phyloP scores from a whole-genome alignment of 2,888 invertebrate species.

The Biston betularia region DNA sequence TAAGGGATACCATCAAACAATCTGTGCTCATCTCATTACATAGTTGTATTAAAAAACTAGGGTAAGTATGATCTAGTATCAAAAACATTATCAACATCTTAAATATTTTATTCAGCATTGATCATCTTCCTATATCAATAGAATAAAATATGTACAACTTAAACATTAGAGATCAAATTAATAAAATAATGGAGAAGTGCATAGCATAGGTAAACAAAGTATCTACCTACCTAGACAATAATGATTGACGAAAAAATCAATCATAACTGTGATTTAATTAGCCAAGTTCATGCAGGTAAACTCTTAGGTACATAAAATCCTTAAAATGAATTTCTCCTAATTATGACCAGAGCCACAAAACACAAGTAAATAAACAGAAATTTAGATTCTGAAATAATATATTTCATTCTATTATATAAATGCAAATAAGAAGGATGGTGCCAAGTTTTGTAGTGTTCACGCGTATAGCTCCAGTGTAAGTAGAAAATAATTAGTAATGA shows the following conservation, averaged over 20 bases:
- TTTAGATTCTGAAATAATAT: conserved; percentile 17
- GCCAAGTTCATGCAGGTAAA: conserved; percentile 15
- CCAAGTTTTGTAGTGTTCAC: not conserved
- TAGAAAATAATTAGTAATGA: not conserved
- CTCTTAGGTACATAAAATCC: conserved; percentile 10
- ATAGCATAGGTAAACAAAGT: conserved; percentile 17
- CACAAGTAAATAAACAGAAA: conserved; percentile 1
- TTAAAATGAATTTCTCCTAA: conserved; percentile 5
- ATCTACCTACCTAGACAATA: conserved; percentile 13
- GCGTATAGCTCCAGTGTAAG: not conserved
- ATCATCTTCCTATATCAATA: conserved; percentile 23
- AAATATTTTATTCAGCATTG: conserved; percentile 29
- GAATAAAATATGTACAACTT: conserved; percentile 24
- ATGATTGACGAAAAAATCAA: conserved; percentile 14
- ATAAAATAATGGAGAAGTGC: conserved; percentile 19
- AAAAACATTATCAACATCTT: conserved; percentile 29
- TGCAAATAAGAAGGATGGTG: not conserved
- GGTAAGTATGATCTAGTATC: conserved; percentile 1
- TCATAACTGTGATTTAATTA: conserved; percentile 12
- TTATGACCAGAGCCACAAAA: not conserved
- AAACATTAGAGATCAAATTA: conserved; percentile 33
- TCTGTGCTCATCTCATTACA: too few species aligned
- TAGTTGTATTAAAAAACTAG: not conserved
- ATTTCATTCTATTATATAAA: conserved; percentile 4
- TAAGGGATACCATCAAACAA: too few species aligned